A percentile compares a stretch with the other conserved stretches of the same genome.
These are phyloP conservation scores for Semotilus atromaculatus DNA, from an alignment of 2,797 vertebrate species.

Conservation along the genomic window DNA sequence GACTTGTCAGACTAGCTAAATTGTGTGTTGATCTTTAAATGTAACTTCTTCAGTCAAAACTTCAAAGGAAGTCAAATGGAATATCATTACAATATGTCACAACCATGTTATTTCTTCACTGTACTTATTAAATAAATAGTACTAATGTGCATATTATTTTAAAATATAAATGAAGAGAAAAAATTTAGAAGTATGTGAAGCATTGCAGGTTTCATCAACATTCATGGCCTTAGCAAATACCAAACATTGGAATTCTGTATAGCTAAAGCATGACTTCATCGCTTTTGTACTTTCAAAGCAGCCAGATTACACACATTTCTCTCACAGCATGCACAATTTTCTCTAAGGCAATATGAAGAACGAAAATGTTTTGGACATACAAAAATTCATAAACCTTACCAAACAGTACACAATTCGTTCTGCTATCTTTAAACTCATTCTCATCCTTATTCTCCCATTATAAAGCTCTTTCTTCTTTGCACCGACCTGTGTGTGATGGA, in stretches of 20 bases:
- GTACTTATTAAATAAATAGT: neutral
- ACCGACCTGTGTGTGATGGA: neutral
- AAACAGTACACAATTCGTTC: slow-evolving; percentile 8
- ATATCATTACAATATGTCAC: neutral
- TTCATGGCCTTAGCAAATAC: slow-evolving; percentile 22
- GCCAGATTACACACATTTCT: slow-evolving; percentile 6
- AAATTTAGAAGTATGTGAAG: slow-evolving; percentile 10
- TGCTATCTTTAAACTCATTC: slow-evolving; percentile 49
- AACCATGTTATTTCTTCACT: neutral
- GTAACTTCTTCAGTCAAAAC: neutral
- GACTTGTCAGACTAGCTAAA: neutral
- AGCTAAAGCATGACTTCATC: slow-evolving; percentile 39
- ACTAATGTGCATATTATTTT: neutral
- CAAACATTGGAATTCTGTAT: slow-evolving; percentile 24
- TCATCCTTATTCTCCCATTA: slow-evolving; percentile 46
- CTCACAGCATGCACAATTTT: neutral
- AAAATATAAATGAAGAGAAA: neutral
- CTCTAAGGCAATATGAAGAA: neutral
- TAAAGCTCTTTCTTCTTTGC: neutral
- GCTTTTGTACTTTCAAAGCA: slow-evolving; percentile 32
- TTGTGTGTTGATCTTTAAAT: neutral
- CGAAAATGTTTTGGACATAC: neutral
- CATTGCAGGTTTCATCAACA: neutral
- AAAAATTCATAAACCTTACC: slow-evolving; percentile 24
- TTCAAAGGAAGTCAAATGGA: neutral